Evolutionary conservation across 2,888 invertebrate genomes (phyloP), one percentile per base, ranked within the genome.

Genomic region (Galeopsomyia nigrocyanea): DNA sequence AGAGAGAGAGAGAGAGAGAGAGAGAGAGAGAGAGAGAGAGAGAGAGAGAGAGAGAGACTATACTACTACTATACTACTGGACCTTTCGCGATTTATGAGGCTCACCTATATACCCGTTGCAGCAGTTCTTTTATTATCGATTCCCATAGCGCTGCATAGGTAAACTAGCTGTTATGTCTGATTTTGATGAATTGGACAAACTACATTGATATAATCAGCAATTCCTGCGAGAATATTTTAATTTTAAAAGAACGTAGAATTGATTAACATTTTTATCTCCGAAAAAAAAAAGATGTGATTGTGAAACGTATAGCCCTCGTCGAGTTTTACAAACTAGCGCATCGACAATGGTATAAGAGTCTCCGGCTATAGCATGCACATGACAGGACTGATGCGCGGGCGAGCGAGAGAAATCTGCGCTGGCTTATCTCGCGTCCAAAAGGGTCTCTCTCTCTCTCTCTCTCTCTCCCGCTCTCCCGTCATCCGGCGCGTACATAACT

Each of bases 1-100:
- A 73, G 75, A 71, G 76, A 71, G 57, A 65, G 76, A 73, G 76
- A 73, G 73, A 75, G 71, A 76, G 71, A 76, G 64, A 46, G 64
- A 53, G 49, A 46, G 31, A 56, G 83, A 83, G 77, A 70, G 79
- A 73, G 71, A 68, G 60, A 21, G 65, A 17, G 53, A 53, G 19
- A 69, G 73, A 70, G 71, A 55, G 75, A 66, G 73, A 73, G 75
- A 71, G 76, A 71, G 57, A n/a, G n/a, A n/a, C 53, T 21, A 53
- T 7, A 17, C 53, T 19, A 17, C 17, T 17, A 26, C 3, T 26
- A 26, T 26, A 26, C 26, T 19, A 17, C 17, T 21, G 39, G 53
- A 31, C 70, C 47, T 56, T 60, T 10, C 31, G 56, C n/a, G 49
- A 66, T 71, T 71, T 71, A 71, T 62, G 55, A 49, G 47, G 47